Base-by-base conservation (phyloP, 2,113 vertebrate genomes). In the Oncorhynchus keta region DNA sequence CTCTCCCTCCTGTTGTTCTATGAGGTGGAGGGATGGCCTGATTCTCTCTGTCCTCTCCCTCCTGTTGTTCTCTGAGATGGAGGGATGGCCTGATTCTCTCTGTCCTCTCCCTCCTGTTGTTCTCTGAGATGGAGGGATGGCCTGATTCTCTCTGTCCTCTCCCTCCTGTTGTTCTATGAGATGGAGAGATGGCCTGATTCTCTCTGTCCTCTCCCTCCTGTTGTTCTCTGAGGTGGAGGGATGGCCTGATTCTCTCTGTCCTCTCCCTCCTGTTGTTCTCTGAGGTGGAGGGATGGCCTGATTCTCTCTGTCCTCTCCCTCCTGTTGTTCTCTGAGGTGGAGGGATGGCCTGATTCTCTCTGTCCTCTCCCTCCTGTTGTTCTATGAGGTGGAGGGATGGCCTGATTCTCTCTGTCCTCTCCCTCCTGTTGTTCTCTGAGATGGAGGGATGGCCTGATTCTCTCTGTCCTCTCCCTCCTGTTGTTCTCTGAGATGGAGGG, bases 401-500 rank as follows among this genome's bases (percentile, higher is more conserved):
- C 13, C 13, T 51, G 9, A 1, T 51, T 83, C 72, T 80, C 83
- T 77, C 77, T 85, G 78, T 86, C 77, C 74, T 82, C 4, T 68
- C 78, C 79, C 85, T 30, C 11, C 80, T 84, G 78, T 51, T 3
- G 48, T 51, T 51, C 48, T 51, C 48, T 51, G 48, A 14, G 48
- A 51, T 49, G 48, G 48, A 49, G 48, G 48, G 48, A 14, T 12
- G 49, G 11, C 49, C 13, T 49, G 11, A 0, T 51, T 81, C 70
- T 81, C 83, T 77, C 77, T 85, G 79, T 86, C 77, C 75, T 82
- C 4, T 68, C 78, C 79, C 85, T 30, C 11, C 80, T 84, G 78
- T 51, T 3, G 49, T 51, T 51, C 13, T 51, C 49, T 51, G 49
- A 14, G 49, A 51, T 51, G 49, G 49, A 49, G 49, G 49, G 49